Evolutionary conservation across 1,140 invertebrate genomes (phyloP).

Genomic region (Lordiphosa clarofinis): DNA sequence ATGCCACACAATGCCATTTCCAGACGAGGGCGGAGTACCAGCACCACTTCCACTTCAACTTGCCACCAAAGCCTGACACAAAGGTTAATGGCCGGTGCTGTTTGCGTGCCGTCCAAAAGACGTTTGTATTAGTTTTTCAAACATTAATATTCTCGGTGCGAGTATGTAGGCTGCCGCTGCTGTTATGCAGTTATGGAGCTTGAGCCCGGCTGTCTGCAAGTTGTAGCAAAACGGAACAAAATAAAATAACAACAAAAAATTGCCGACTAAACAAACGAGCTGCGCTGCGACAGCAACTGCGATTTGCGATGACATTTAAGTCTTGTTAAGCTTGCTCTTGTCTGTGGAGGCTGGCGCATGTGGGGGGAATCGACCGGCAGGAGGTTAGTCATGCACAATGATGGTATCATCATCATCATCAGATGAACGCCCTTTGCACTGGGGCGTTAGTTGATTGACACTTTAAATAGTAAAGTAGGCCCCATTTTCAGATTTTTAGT

Average conservation of each 20-base stretch:
- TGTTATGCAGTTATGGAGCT: constrained; percentile 38
- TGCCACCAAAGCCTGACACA: constrained; percentile 7
- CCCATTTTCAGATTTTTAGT: constrained; percentile 4
- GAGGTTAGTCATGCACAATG: constrained; percentile 1
- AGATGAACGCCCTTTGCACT: constrained; percentile 11
- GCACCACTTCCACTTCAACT: constrained; percentile 19
- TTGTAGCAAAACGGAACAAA: constrained; percentile 36
- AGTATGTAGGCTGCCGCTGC: constrained; percentile 10
- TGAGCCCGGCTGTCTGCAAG: constrained; percentile 14
- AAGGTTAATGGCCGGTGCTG: constrained; percentile 38
- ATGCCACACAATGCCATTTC: constrained; percentile 29
- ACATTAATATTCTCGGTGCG: constrained; percentile 35
- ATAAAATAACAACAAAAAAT: constrained; percentile 16
- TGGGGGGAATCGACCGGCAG: no score
- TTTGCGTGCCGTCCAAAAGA: constrained; percentile 38
- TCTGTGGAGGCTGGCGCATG: neutral
- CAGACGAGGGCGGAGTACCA: constrained; percentile 30
- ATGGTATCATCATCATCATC: constrained; percentile 17
- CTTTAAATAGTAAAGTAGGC: constrained; percentile 2
- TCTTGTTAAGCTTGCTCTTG: constrained; percentile 9
- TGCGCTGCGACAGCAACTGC: constrained; percentile 9
- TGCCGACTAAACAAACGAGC: constrained; percentile 44
- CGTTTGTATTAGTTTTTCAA: constrained; percentile 40
- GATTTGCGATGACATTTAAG: constrained; percentile 34
- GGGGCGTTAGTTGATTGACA: constrained; percentile 1